Conservation (phyloP, 2,113 vertebrate species). For the Psammodynastes pulverulentus region DNA sequence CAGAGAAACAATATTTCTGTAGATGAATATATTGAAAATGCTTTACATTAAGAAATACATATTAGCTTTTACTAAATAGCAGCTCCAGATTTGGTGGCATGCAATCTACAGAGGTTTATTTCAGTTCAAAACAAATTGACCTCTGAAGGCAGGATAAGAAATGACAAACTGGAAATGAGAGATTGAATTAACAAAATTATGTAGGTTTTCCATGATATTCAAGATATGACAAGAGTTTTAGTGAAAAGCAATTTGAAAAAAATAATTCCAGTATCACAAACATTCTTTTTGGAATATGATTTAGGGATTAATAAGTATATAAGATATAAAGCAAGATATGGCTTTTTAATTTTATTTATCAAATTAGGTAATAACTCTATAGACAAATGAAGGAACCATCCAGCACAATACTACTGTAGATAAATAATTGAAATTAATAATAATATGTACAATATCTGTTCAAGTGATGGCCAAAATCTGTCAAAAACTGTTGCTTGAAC, state of each 20-base stretch:
- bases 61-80: conserved; percentile 18
- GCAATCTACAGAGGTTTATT: background rate
- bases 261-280: background rate
- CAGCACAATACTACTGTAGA: background rate
- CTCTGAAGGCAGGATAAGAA: accelerated
- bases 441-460: background rate
- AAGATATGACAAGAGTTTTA: background rate
- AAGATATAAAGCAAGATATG: background rate
- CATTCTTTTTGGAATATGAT: background rate
- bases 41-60: background rate
- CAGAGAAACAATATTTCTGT: background rate
- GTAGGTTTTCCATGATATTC: background rate
- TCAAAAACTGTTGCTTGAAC: background rate
- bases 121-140: background rate
- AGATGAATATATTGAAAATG: background rate
- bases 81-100: accelerated
- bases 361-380: background rate
- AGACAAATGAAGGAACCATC: background rate
- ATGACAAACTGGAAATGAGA: background rate
- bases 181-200: background rate
- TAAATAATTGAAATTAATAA: background rate
- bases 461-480: background rate
- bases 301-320: background rate
- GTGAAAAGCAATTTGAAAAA: accelerated
- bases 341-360: background rate